Base-by-base conservation (phyloP, 1,140 invertebrate genomes). In the Tetraneura akinire region DNA sequence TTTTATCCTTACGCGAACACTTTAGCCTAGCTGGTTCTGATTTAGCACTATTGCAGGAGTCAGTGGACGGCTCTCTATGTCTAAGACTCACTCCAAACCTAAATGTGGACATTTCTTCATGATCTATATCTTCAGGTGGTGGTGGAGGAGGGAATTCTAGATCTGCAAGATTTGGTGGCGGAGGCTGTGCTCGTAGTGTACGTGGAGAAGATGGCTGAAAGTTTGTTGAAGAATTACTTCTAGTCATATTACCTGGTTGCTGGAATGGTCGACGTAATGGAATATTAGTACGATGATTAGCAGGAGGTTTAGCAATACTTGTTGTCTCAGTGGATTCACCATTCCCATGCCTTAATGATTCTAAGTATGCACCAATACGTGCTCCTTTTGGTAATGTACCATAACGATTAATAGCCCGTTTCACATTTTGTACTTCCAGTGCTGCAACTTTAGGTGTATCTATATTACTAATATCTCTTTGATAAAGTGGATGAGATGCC, bases 361-460 rank as follows among this genome's bases (percentile, higher is more conserved):
- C 96, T 18, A 99, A 87, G 86, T 96, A 99, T 0, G 96, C 96
- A 14, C 96, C 96, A 82, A 98, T 98, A 47, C 96, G 89, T 16
- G 95, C 94, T 66, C 94, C 95, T 87, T 98, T 99, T 0, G 97
- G 97, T 80, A 96, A 85, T 14, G 97, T 98, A 8, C 97, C 97
- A 85, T 98, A 98, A n/a, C 95, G 90, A 86, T 96, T 97, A 80
- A 98, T 97, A 9, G 96, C 96, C 82, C 95, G 91, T 84, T 96
- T 94, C 76, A 98, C 96, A 88, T 98, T 98, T 86, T 97, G 94
- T 82, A 97, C 96, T 87, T 98, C 96, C 81, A 98, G 87, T 18
- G 96, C 94, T 82, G 94, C 94, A 76, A 96, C 93, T 80, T 88
- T 88, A 23, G 93, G 74, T 16, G 74, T 78, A 13, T 78, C 53